Conservation (phyloP, 2,888 invertebrate genomes). For the Aspidiotus rigidus region DNA sequence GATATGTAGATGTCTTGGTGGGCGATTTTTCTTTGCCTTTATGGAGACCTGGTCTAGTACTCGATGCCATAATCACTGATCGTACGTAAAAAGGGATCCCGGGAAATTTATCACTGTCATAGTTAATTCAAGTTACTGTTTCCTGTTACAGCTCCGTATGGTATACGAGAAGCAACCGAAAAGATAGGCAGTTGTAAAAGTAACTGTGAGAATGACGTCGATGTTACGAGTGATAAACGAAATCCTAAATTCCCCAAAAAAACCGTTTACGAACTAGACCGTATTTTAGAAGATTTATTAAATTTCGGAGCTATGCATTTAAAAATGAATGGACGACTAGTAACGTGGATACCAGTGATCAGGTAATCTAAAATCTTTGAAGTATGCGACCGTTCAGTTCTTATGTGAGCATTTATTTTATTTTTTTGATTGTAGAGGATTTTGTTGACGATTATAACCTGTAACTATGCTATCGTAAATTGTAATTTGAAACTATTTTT, state of each 20-base stretch:
- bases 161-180: constrained; percentile 87
- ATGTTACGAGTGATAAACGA: constrained; percentile 44
- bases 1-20: constrained; percentile 78
- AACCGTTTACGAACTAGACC: constrained; percentile 70
- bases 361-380: constrained; percentile 49
- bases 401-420: background rate
- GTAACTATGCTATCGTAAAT: background rate
- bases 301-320: constrained; percentile 71
- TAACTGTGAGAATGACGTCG: constrained; percentile 55
- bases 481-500: background rate
- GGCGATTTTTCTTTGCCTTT: constrained; percentile 81
- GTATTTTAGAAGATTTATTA: constrained; percentile 75
- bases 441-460: background rate
- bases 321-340: constrained; percentile 65
- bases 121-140: background rate
- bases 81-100: constrained; percentile 50
- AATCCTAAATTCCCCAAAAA: constrained; percentile 56
- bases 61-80: constrained; percentile 93
- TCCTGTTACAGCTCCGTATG: constrained; percentile 76
- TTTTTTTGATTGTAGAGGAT: background rate
- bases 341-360: constrained; percentile 91
- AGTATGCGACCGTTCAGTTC: too few relatives aligned
- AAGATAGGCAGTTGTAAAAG: constrained; percentile 58
- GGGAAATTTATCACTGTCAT: background rate
- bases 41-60: constrained; percentile 59